A percentile compares a stretch with the other conserved stretches of the same genome.
Conservation (phyloP, 2,888 invertebrate genomes). For the Sminthurides aquaticus region DNA sequence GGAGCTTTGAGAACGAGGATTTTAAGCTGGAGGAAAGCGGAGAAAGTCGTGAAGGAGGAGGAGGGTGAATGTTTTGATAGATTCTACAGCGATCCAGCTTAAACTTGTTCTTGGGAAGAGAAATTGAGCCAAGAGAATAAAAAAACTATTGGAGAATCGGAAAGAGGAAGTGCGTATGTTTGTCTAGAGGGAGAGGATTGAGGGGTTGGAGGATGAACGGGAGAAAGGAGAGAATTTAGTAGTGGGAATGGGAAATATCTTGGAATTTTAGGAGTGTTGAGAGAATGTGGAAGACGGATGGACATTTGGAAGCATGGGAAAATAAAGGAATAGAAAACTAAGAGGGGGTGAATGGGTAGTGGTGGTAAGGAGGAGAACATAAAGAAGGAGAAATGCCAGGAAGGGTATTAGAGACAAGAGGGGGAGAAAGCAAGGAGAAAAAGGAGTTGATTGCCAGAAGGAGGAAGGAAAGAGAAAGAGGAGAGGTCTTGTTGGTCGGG, state of each 20-base stretch:
- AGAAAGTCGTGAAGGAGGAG: neutral
- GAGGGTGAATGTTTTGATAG: neutral
- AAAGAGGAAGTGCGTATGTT: neutral
- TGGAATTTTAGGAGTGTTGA: neutral
- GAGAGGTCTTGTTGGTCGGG: slow-evolving; percentile 9
- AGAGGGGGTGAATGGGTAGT: neutral
- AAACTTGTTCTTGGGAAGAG: no score
- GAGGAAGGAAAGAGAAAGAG: neutral
- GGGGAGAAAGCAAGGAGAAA: no score
- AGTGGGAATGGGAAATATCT: no score
- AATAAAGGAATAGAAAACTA: neutral
- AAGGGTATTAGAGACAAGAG: neutral
- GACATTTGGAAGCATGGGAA: neutral
- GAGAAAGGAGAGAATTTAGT: neutral
- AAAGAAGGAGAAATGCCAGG: neutral
- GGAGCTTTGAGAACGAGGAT: no score
- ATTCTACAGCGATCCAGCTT: no score
- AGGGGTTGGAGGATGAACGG: neutral
- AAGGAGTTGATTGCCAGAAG: neutral
- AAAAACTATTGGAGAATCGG: neutral
- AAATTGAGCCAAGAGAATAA: no score
- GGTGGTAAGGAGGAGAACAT: no score
- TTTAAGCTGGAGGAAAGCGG: no score
- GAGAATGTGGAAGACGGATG: neutral
- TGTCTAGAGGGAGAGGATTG: neutral